These are phyloP conservation scores for Tauraco hartlaubi DNA, from an alignment of 2,797 vertebrate genomes.

Conservation along the genomic window DNA sequence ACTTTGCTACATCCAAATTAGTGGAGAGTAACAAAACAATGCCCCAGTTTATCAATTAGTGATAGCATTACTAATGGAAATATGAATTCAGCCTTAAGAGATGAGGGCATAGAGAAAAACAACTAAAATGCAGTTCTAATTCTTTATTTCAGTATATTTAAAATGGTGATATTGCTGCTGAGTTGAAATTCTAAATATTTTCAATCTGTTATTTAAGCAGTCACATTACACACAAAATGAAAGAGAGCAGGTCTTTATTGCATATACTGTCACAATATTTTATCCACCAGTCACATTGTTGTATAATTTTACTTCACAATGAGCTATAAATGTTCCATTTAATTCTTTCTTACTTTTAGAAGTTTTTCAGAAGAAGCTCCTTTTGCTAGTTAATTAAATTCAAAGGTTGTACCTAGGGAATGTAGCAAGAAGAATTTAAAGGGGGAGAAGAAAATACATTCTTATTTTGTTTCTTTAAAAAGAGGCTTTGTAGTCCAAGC, in stretches of 20 bases:
- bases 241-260: not conserved
- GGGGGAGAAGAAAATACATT: not conserved
- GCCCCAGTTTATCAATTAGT: not conserved
- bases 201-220: not conserved
- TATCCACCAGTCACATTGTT: not conserved
- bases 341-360: not conserved
- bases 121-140: not conserved
- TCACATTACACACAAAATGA: not conserved
- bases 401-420: not conserved
- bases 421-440: not conserved
- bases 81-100: not conserved
- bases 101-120: not conserved
- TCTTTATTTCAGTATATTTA: not conserved
- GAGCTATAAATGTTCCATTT: not conserved
- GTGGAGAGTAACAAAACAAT: not conserved
- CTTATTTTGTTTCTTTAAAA: not conserved
- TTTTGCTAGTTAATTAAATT: slow-evolving; percentile 2
- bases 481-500: not conserved
- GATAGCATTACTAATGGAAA: not conserved
- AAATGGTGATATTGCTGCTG: not conserved
- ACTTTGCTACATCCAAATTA: not conserved
- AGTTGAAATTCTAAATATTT: not conserved
- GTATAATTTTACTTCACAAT: not conserved
- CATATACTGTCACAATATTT: not conserved
- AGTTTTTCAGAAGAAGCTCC: not conserved